Conservation (phyloP, 2,888 invertebrate species). For the Petrophora chlorosata region DNA sequence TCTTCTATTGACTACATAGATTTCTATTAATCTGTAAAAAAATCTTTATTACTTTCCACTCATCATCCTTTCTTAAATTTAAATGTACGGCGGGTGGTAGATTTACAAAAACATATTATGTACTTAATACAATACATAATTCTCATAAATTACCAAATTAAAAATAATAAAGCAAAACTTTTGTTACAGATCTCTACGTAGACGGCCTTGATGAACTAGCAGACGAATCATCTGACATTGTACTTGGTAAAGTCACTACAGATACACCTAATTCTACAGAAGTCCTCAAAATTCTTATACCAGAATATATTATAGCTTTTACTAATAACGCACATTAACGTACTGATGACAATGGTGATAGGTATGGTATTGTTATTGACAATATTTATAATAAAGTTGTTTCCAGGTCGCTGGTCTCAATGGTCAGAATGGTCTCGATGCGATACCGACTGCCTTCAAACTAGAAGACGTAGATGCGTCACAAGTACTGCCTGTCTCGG, state of each 20-base stretch:
- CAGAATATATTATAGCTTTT: neutral
- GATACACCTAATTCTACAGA: neutral
- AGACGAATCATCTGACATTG: slow-evolving; percentile 71
- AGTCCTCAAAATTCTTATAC: neutral
- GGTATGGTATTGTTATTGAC: neutral
- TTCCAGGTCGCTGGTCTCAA: slow-evolving; percentile 89
- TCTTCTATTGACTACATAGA: too few species aligned
- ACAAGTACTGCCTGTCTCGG: slow-evolving; percentile 66
- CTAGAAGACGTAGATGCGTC: slow-evolving; percentile 90
- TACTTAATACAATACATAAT: too few species aligned
- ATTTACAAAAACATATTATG: neutral
- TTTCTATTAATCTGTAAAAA: too few species aligned
- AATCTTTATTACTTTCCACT: neutral
- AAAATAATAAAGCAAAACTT: neutral
- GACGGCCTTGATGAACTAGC: slow-evolving; percentile 72
- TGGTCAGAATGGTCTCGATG: slow-evolving; percentile 97
- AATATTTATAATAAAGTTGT: neutral
- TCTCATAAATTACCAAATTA: too few species aligned
- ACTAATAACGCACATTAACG: too few species aligned
- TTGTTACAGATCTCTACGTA: slow-evolving; percentile 63
- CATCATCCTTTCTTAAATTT: neutral
- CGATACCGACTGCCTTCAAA: slow-evolving; percentile 93
- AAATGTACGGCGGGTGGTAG: neutral
- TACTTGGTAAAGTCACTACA: slow-evolving; percentile 52
- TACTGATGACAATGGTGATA: neutral